Evolutionary conservation across 2,888 invertebrate species (phyloP).

Genomic region (Tenthredo amoena): DNA sequence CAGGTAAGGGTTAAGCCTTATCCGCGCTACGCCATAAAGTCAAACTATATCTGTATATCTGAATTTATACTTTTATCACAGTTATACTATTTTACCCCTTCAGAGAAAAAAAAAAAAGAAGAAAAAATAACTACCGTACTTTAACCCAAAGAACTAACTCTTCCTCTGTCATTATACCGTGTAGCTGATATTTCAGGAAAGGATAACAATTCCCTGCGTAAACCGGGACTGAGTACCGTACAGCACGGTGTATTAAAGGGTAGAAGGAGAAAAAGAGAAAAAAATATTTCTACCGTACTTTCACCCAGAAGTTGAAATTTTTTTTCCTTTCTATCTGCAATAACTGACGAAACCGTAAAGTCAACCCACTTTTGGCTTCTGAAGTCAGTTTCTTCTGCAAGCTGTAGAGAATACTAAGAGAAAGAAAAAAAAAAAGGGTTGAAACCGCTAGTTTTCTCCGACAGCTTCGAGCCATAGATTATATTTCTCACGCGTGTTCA

Average conservation of each 20-base stretch:
- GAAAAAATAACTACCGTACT: slow-evolving; percentile 70
- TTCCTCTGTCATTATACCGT: not conserved
- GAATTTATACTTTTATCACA: slow-evolving; percentile 71
- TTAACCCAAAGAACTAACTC: slow-evolving; percentile 65
- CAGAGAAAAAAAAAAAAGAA: slow-evolving; percentile 54
- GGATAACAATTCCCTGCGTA: slow-evolving; percentile 9
- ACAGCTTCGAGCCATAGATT: not conserved
- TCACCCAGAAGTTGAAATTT: slow-evolving; percentile 25
- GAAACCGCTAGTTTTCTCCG: slow-evolving; percentile 1
- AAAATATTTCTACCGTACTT: slow-evolving; percentile 21
- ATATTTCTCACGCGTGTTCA: slow-evolving; percentile 11
- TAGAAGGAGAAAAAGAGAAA: not conserved
- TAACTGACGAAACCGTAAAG: slow-evolving; percentile 46
- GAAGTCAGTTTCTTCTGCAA: slow-evolving; percentile 44
- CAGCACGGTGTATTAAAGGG: not conserved
- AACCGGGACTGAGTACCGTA: slow-evolving; percentile 41
- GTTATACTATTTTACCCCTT: slow-evolving; percentile 63
- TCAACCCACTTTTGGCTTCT: slow-evolving; percentile 44
- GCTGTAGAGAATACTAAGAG: not conserved
- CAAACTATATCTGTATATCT: slow-evolving; percentile 49
- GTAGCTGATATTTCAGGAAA: slow-evolving; percentile 7
- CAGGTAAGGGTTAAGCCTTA: slow-evolving; percentile 68
- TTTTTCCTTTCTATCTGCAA: not conserved
- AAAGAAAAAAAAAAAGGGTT: not conserved
- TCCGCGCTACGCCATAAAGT: slow-evolving; percentile 65